These are phyloP conservation scores for Zingel zingel DNA, from an alignment of 2,113 vertebrate genomes.

Conservation along the genomic window DNA sequence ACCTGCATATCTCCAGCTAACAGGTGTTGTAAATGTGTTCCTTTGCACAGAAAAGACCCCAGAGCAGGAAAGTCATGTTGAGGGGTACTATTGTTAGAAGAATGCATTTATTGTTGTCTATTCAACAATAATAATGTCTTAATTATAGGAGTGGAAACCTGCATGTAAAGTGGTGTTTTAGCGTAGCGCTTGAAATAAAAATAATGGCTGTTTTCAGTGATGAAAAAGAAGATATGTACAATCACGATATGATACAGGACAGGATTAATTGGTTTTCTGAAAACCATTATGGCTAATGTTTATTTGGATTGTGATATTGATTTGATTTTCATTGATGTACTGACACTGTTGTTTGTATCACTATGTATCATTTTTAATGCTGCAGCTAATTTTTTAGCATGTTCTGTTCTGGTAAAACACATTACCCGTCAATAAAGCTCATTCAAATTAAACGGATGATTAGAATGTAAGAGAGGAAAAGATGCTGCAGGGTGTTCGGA, in stretches of 20 bases:
- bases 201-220: constrained; percentile 1
- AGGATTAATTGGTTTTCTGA: constrained; percentile 12
- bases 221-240: neutral
- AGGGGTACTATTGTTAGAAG: neutral
- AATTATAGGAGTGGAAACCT: neutral
- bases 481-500: neutral
- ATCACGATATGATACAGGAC: neutral
- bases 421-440: constrained; percentile 11
- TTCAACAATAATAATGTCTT: neutral
- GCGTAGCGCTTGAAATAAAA: constrained; percentile 4
- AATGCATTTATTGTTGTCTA: neutral
- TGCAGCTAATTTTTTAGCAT: neutral
- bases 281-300: constrained; percentile 6
- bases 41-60: neutral
- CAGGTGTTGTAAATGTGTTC: neutral
- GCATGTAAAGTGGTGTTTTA: neutral
- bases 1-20: neutral
- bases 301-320: constrained; percentile 23
- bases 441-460: neutral
- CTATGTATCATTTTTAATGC: neutral
- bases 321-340: constrained; percentile 23
- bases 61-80: neutral
- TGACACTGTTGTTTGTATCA: neutral
- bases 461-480: neutral
- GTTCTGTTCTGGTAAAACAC: constrained; percentile 5